Percentiles rank a stretch among this genome's conserved stretches.
phyloP scores from a whole-genome alignment of 2,113 vertebrate genomes.

The Peromyscus maniculatus region DNA sequence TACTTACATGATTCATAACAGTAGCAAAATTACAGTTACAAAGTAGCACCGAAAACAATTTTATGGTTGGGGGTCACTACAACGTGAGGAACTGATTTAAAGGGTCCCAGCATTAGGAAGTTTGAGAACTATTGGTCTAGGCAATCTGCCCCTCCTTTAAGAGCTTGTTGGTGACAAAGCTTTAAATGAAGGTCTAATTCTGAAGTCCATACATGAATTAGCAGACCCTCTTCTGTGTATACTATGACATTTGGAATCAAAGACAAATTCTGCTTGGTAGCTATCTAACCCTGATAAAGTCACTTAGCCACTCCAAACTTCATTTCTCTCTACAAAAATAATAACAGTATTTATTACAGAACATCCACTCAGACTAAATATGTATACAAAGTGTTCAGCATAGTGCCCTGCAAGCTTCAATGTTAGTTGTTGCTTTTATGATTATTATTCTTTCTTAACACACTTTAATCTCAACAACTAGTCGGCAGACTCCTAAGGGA shows the following conservation, averaged over 20 bases:
- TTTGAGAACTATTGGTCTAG: too few species aligned
- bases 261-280: background rate
- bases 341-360: background rate
- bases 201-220: background rate
- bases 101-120: too few species aligned
- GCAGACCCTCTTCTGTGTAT: background rate
- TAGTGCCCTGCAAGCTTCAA: background rate
- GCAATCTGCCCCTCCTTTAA: background rate
- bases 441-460: background rate
- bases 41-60: too few species aligned
- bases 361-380: slow-evolving; percentile 12
- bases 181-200: background rate
- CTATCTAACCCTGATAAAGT: background rate
- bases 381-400: background rate
- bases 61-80: too few species aligned
- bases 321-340: slow-evolving; percentile 48
- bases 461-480: background rate
- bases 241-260: background rate
- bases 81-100: too few species aligned
- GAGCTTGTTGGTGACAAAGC: background rate
- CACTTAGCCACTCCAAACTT: background rate
- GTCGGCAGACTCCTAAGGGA: background rate
- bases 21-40: too few species aligned
- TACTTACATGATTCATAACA: too few species aligned
- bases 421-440: background rate